Conservation (phyloP, 2,888 invertebrate species). For the Digitonthophagus gazella region DNA sequence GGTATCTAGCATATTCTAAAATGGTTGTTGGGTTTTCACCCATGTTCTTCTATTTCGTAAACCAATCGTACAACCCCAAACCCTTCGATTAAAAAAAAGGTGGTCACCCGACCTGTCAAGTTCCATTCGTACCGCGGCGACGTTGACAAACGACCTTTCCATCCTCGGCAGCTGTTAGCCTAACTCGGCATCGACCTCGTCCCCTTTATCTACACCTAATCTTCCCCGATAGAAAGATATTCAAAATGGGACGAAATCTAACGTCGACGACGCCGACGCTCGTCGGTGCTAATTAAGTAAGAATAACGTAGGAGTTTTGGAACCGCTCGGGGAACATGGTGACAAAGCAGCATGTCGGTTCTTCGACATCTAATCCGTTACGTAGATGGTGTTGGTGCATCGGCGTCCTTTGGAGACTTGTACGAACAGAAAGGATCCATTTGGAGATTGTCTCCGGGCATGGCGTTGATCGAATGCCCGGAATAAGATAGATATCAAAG, state of each 20-base stretch:
- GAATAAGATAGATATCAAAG: slow-evolving; percentile 24
- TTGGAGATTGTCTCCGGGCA: slow-evolving; percentile 40
- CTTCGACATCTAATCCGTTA: slow-evolving; percentile 13
- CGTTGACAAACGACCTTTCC: not conserved
- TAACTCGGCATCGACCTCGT: not conserved
- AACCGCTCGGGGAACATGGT: slow-evolving; percentile 6
- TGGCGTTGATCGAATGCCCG: slow-evolving; percentile 40
- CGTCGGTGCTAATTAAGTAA: not conserved
- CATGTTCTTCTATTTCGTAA: no score
- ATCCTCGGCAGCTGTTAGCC: not conserved
- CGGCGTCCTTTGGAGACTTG: slow-evolving; percentile 4
- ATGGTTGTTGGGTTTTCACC: no score
- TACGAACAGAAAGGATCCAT: slow-evolving; percentile 38
- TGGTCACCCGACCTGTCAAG: not conserved
- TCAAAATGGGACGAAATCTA: not conserved
- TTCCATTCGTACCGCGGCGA: not conserved
- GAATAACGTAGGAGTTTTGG: not conserved
- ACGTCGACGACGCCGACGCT: not conserved
- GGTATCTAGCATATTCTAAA: not conserved
- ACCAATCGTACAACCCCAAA: not conserved
- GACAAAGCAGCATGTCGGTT: slow-evolving; percentile 26
- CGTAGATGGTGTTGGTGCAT: slow-evolving; percentile 11
- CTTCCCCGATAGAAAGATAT: not conserved
- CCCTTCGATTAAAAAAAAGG: not conserved
- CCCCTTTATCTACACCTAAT: not conserved